Conservation (phyloP, 2,797 vertebrate species). For the Hypotaenidia philippensis region DNA sequence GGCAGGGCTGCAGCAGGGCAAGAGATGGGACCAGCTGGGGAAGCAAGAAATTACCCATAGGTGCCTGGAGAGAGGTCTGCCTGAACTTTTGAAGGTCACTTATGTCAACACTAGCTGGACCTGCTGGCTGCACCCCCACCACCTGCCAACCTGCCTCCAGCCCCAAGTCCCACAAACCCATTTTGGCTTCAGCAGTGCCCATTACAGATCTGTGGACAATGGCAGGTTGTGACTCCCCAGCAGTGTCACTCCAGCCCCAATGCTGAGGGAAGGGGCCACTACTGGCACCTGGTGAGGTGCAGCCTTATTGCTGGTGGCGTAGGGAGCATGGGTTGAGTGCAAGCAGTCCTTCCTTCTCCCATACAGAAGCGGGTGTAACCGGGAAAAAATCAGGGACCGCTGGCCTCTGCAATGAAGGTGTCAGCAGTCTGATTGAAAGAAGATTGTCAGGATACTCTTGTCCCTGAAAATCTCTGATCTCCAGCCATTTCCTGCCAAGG, state of each 20-base stretch:
- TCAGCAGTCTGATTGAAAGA: not conserved
- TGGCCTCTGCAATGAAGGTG: not conserved
- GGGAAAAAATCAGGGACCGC: not conserved
- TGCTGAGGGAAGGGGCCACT: not conserved
- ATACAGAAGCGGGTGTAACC: not conserved
- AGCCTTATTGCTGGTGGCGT: not conserved
- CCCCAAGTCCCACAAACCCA: not conserved
- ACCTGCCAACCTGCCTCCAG: not conserved
- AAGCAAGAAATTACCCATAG: not conserved
- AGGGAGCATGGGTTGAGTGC: not conserved
- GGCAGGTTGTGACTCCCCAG: not conserved
- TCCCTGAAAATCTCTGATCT: not conserved
- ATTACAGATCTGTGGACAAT: not conserved
- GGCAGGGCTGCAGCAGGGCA: not conserved
- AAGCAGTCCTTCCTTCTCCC: not conserved
- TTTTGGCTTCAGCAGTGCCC: not conserved
- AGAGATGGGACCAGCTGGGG: not conserved
- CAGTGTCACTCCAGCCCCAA: not conserved
- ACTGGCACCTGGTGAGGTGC: not conserved
- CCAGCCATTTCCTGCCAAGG: not conserved
- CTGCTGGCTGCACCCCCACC: not conserved
- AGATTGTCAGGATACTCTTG: not conserved
- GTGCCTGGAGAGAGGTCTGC: not conserved
- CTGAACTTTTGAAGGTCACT: not conserved
- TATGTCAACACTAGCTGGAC: not conserved